Evolutionary conservation across 2,113 vertebrate species (phyloP), one percentile per base, ranked within the genome.

Genomic region (Ophthalmolycus amberensis): DNA sequence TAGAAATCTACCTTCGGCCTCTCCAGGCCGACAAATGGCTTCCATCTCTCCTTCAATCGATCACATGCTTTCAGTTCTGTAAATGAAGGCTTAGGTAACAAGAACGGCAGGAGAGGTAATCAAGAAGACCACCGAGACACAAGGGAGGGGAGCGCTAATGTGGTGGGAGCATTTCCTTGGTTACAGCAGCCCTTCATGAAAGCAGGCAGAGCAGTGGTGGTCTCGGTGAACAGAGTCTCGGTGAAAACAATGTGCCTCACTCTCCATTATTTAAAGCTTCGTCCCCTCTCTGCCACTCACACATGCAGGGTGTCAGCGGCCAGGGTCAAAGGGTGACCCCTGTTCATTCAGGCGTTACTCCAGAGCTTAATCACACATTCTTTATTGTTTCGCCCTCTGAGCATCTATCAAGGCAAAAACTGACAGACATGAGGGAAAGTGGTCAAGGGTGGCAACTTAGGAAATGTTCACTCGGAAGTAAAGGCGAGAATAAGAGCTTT

Each of bases 21-120:
- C 52, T 46, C 50, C 1, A 12, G 40, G 50, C 64, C 8, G 65
- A 87, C 80, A 83, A 80, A 82, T 67, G 87, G 78, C 80, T 58
- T 79, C 78, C 63, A 15, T 70, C 73, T 86, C 77, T 56, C 59
- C 68, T 38, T 54, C 46, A 54, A 92, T 93, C 82, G 88, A 92
- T 93, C 88, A 80, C 60, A 85, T 42, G 87, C 90, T 92, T 84
- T 93, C 90, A 93, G 87, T 86, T 86, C 79, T 85, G 71, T 84
- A 90, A 93, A 91, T 76, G 79, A 91, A 88, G 77, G 80, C 85
- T 89, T 81, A 50, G 82, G 87, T 91, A 86, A 89, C 88, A 67
- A 87, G 68, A 64, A 79, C 65, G 80, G 76, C 84, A 82, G 70
- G 70, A 22, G 85, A 80, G 86, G 87, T 92, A 91, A 90, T 91